These are phyloP conservation scores for Zoanthus sociatus DNA, from an alignment of 92 coral and sea anemone genomes.

Conservation along the genomic window DNA sequence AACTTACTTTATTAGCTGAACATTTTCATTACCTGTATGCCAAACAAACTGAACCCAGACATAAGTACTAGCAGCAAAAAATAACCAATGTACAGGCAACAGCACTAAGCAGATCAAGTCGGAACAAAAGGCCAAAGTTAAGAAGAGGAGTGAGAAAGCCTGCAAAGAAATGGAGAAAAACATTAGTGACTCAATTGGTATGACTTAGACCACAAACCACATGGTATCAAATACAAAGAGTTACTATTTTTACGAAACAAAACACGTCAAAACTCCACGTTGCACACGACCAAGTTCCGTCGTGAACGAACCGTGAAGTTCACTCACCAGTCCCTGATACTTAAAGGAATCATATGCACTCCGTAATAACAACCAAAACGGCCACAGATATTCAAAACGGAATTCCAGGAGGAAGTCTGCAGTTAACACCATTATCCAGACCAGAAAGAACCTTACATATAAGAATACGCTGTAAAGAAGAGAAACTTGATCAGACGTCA, in stretches of 20 bases:
- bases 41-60: constrained; percentile 99
- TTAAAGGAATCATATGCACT: constrained; percentile 99
- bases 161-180: constrained; percentile 46
- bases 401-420: constrained; percentile 99
- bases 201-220: constrained; percentile 49
- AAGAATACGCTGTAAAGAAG: constrained; percentile 87
- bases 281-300: constrained; percentile 25
- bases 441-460: constrained; percentile 96
- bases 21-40: constrained; percentile 88
- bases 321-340: constrained; percentile 98
- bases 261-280: neutral
- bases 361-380: constrained; percentile 97
- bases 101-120: constrained; percentile 92
- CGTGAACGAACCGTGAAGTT: constrained; percentile 28
- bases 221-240: constrained; percentile 31
- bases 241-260: constrained; percentile 1
- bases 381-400: constrained; percentile 99
- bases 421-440: constrained; percentile 96
- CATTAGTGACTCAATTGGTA: constrained; percentile 16
- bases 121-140: constrained; percentile 96
- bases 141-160: constrained; percentile 97
- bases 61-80: constrained; percentile 98
- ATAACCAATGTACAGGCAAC: constrained; percentile 97
- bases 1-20: neutral
- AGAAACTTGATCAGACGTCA: constrained; percentile 54